These are phyloP conservation scores for Drosophila parthenogenetica DNA, from an alignment of 2,888 invertebrate genomes.

Conservation along the genomic window DNA sequence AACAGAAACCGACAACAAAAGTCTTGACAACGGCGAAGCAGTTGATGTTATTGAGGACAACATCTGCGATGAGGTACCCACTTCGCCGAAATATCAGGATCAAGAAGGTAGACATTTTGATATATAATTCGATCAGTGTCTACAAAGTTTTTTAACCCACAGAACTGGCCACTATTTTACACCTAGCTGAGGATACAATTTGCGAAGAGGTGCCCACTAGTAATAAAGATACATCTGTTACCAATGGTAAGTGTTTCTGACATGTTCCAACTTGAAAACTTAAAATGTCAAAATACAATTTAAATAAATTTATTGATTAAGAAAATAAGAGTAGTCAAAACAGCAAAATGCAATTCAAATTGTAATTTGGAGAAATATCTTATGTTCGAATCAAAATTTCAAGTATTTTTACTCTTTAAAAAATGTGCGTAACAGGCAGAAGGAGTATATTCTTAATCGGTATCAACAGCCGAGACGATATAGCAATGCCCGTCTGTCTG, in stretches of 20 bases:
- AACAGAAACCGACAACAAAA: neutral
- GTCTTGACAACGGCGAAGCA: neutral
- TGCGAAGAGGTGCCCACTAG: slow-evolving; percentile 40
- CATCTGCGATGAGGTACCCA: slow-evolving; percentile 55
- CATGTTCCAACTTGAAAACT: neutral
- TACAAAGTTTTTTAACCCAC: neutral
- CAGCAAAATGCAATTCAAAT: neutral
- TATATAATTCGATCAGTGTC: neutral
- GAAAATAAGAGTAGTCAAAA: neutral
- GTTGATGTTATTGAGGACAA: slow-evolving; percentile 50
- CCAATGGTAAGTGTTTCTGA: slow-evolving; percentile 23
- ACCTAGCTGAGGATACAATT: slow-evolving; percentile 40
- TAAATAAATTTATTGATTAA: neutral
- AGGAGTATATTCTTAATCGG: no score
- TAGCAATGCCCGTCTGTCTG: no score
- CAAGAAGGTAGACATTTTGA: slow-evolving; percentile 31
- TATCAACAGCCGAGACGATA: no score
- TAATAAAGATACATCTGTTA: neutral
- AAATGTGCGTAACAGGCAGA: no score
- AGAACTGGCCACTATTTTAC: slow-evolving; percentile 1
- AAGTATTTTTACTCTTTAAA: no score
- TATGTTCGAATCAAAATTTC: neutral
- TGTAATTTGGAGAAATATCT: neutral
- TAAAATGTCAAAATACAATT: neutral
- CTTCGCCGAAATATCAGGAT: slow-evolving; percentile 11